Evolutionary conservation across 2,888 invertebrate genomes (phyloP), one percentile per base, ranked within the genome.

Genomic region (Dynastes hyllus): DNA sequence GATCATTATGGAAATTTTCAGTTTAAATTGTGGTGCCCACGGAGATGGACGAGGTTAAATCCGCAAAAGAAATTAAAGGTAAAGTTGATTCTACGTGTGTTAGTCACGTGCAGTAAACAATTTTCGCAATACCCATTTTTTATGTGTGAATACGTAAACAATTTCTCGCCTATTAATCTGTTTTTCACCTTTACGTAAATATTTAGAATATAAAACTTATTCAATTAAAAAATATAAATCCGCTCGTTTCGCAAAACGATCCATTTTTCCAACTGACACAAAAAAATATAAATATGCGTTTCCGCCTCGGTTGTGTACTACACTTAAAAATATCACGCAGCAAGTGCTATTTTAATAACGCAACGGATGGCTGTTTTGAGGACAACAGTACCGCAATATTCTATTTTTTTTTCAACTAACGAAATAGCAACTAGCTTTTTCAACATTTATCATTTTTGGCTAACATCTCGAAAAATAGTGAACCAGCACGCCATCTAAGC

Each of bases 1-100:
- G 45, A n/a, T 58, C 80, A 83, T 81, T 82, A 84, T 84, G 84
- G 83, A 83, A 80, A 78, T 81, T 81, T 80, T 79, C 78, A 82
- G 81, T 82, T 75, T 76, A 80, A 81, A 76, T 58, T 73, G 80
- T 79, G 80, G 79, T 81, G 81, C 80, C 71, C 69, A 78, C 78
- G 80, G 81, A 80, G 37, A 84, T 84, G 84, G 84, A 84, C 79
- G 82, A 63, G 79, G 79, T 73, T 82, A 82, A 83, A 63, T 45
- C 73, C 37, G 40, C 75, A 37, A 58, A 75, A 61, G 40, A 79
- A 70, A 71, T 66, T 9, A 76, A 75, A 81, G 81, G 82, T 82
- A 78, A 80, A 76, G 45, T 63, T 58, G 11, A 73, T 53, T 5
- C 37, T 55, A 22, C 22, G 22, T 58, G 8, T 22, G 55, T 22